Evolutionary conservation across 2,797 vertebrate species (phyloP), one percentile per base, ranked within the genome.

Genomic region (Eurystomus glaucurus): DNA sequence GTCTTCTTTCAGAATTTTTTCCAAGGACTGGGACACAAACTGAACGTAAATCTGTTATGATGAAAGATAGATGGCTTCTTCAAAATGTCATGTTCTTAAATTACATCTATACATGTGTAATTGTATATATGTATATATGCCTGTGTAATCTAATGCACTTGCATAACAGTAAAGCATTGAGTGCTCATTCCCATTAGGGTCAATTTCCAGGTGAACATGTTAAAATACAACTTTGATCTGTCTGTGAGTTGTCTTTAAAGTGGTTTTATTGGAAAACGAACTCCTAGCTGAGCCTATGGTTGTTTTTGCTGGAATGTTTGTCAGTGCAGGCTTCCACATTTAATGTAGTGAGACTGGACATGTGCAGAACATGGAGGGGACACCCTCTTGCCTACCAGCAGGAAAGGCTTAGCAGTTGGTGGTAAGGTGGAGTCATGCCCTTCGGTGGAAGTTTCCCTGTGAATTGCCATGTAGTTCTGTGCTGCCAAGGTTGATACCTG

Each of bases 31-130:
- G 74, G 84, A 65, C 45, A 70, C 96, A 96, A 96, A 89, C 90
- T 37, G 95, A 88, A 95, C 52, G 52, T 97, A 97, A 96, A 97
- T 97, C 96, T 97, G 62, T 91, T 95, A 89, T 0, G 89, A 54
- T 97, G 97, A 96, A 85, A 97, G 97, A 93, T 87, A 83, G 31
- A 97, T 97, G 94, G 95, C 97, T 90, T 89, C 85, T 97, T 95
- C 81, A 88, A 96, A 97, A 97, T 97, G 97, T 97, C 97, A 97
- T 65, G 91, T 71, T 94, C 96, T 93, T 95, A 97, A 97, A 97
- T 97, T 97, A 97, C 86, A 92, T 95, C 92, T 95, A 96, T 97
- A 97, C 18, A 1, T 96, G 94, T 93, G 96, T 97, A 97, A 96
- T 69, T 95, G 81, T 97, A 96, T 96, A 95, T 95, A 95, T 29